Evolutionary conservation across 2,888 invertebrate genomes (phyloP).

Genomic region (Apamea anceps): DNA sequence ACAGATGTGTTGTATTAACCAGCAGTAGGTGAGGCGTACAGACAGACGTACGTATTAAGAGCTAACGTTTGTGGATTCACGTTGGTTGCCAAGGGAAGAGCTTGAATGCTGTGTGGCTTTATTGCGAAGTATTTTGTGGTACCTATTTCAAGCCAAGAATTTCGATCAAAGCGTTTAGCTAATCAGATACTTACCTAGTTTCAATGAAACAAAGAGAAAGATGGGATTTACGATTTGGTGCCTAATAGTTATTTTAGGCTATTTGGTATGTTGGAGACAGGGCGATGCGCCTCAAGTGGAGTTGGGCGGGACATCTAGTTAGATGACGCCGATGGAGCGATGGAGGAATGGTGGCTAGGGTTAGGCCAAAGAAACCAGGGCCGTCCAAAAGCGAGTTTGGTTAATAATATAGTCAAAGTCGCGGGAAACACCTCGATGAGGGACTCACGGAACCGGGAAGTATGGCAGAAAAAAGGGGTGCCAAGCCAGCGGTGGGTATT

Average conservation of each 20-base stretch:
- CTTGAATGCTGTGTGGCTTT: conserved; percentile 20
- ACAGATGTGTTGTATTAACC: conserved; percentile 64
- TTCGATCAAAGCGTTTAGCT: no score
- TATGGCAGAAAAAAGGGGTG: not conserved
- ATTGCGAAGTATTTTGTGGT: conserved; percentile 11
- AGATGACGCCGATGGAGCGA: not conserved
- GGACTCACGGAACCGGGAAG: not conserved
- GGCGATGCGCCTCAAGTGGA: not conserved
- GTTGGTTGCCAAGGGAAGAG: conserved; percentile 47
- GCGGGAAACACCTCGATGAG: not conserved
- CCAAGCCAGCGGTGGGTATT: no score
- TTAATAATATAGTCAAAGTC: not conserved
- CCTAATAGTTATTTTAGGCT: not conserved
- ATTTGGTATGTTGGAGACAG: not conserved
- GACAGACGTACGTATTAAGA: conserved; percentile 76
- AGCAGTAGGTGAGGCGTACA: conserved; percentile 62
- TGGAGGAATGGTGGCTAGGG: not conserved
- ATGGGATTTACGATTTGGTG: not conserved
- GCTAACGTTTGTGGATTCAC: conserved; percentile 61
- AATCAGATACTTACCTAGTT: not conserved
- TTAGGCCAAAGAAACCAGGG: not conserved
- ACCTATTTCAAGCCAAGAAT: not conserved
- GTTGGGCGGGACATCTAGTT: not conserved
- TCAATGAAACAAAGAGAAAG: not conserved
- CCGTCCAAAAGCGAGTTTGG: not conserved